phyloP scores from a whole-genome alignment of 2,113 vertebrate genomes.

The Nycticryphes semicollaris region DNA sequence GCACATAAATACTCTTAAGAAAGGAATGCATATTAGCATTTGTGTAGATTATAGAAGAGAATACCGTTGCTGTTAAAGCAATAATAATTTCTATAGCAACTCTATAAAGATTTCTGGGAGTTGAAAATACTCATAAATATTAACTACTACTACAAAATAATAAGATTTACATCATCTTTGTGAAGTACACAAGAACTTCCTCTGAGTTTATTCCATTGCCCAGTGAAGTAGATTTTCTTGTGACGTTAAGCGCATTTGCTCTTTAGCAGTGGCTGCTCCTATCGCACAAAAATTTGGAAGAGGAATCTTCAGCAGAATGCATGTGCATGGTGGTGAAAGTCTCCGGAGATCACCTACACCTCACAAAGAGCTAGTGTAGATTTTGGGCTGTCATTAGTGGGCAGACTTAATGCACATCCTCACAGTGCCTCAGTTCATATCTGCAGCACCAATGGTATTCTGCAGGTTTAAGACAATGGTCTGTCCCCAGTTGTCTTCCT shows the following conservation, averaged over 20 bases:
- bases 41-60: background rate
- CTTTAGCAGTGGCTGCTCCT: background rate
- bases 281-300: background rate
- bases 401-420: background rate
- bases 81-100: background rate
- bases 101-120: background rate
- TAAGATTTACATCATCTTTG: background rate
- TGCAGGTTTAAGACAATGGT: background rate
- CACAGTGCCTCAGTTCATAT: background rate
- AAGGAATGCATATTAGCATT: slow-evolving; percentile 5
- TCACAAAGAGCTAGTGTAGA: background rate
- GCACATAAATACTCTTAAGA: background rate
- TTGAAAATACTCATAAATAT: background rate
- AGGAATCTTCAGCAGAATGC: background rate
- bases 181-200: background rate
- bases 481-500: background rate
- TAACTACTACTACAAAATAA: background rate
- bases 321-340: background rate
- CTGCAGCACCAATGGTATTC: background rate
- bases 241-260: background rate
- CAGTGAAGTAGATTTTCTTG: background rate
- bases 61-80: background rate
- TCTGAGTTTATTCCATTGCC: background rate
- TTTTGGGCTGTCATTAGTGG: background rate
- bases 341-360: background rate